These are phyloP conservation scores for Metopia argyrocephala DNA, from an alignment of 2,888 invertebrate species.

Conservation along the genomic window DNA sequence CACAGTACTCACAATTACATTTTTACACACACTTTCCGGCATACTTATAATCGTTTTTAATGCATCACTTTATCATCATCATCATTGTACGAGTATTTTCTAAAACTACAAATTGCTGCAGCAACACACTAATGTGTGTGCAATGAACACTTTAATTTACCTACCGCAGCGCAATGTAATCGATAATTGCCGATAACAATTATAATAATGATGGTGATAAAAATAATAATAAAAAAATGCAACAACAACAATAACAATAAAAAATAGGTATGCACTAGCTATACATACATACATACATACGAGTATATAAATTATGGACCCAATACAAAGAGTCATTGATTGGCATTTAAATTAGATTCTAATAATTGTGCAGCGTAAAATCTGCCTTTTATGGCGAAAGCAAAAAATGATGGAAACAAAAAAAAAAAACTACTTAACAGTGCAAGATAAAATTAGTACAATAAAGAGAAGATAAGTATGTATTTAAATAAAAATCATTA, in stretches of 20 bases:
- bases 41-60: slow-evolving; percentile 1
- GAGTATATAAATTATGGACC: slow-evolving; percentile 27
- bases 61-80: slow-evolving; percentile 37
- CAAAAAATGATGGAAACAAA: not conserved
- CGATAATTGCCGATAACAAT: slow-evolving; percentile 36
- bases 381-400: not conserved
- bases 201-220: slow-evolving; percentile 29
- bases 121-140: slow-evolving; percentile 23
- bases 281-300: not conserved
- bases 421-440: not conserved
- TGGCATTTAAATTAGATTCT: slow-evolving; percentile 53
- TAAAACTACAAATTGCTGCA: slow-evolving; percentile 29
- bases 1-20: not conserved
- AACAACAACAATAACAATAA: not conserved
- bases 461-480: too few species aligned
- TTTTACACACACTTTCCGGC: not conserved
- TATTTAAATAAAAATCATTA: too few species aligned
- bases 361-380: slow-evolving; percentile 25
- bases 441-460: not conserved
- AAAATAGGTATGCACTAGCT: not conserved
- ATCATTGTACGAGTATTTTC: slow-evolving; percentile 17
- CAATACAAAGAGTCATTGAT: slow-evolving; percentile 44
- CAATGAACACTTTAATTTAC: slow-evolving; percentile 51
- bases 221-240: slow-evolving; percentile 19
- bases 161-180: slow-evolving; percentile 44